Conservation (phyloP, 2,888 invertebrate genomes). For the Parnassius apollo region DNA sequence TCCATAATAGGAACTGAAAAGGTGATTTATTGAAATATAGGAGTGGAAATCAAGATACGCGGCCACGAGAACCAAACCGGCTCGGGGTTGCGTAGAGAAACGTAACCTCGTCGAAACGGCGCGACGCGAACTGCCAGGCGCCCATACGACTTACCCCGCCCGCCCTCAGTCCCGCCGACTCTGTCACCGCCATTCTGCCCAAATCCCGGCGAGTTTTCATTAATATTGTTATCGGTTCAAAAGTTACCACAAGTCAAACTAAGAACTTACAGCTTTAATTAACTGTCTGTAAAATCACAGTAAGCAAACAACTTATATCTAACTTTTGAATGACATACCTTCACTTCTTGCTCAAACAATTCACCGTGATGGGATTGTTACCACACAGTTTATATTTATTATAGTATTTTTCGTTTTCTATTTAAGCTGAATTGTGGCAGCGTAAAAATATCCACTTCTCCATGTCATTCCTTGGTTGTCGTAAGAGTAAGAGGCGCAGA, state of each 20-base stretch:
- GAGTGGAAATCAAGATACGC: constrained; percentile 44
- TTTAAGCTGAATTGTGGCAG: no score
- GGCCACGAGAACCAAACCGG: constrained; percentile 45
- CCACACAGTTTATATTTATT: constrained; percentile 26
- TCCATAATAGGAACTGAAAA: constrained; percentile 16
- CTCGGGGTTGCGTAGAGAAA: constrained; percentile 43
- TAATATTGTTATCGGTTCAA: constrained; percentile 78
- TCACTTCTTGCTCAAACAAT: constrained; percentile 36
- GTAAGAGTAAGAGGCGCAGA: no score
- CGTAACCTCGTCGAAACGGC: constrained; percentile 58
- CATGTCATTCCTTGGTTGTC: no score
- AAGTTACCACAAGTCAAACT: constrained; percentile 72
- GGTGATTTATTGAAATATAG: constrained; percentile 4
- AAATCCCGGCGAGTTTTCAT: constrained; percentile 77
- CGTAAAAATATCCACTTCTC: no score
- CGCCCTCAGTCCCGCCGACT: constrained; percentile 47
- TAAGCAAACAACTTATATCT: constrained; percentile 49
- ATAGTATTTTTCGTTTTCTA: constrained; percentile 9
- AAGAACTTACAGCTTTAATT: constrained; percentile 70
- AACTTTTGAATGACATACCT: constrained; percentile 41
- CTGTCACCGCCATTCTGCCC: constrained; percentile 68
- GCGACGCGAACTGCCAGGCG: constrained; percentile 63
- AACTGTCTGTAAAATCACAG: constrained; percentile 72
- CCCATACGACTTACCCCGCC: constrained; percentile 51
- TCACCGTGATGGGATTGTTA: constrained; percentile 47